Evolutionary conservation across 2,797 vertebrate genomes (phyloP), one percentile per base, ranked within the genome.

Genomic region (Hoplostethus atlanticus): DNA sequence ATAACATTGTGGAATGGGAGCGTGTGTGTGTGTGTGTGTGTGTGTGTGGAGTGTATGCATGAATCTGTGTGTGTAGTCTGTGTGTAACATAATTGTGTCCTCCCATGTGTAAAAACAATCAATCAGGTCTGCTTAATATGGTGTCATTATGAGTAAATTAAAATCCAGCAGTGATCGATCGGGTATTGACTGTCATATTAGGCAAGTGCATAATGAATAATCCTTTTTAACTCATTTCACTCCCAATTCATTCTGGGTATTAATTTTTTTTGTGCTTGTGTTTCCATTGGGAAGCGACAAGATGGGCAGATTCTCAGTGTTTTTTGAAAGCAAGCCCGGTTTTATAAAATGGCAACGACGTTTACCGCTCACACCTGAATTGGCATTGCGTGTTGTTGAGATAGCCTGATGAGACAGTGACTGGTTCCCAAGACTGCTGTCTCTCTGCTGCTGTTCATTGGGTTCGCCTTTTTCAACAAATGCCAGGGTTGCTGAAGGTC

Each of bases 21-120:
- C 54, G 86, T 75, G 54, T 38, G 79, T 69, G 79, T 85, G 77
- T 85, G 67, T 71, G 62, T 13, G 2, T 25, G 56, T 4, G 28
- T 28, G 71, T 8, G 54, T 50, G 56, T 40, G 71, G 59, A 30
- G 73, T 13, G 15, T 61, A 17, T 46, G 56, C 56, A 38, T 17
- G 61, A 69, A 58, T 34, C 36, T 12, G 6, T 3, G 55, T 30
- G 15, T 53, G 65, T 11, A 12, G 67, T 31, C 66, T 30, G 66
- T 69, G 82, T 36, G 79, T 68, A 86, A 56, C 68, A 77, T 91
- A 90, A 92, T 87, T 86, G 83, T 79, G 84, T 85, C 79, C 80
- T 86, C 80, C 84, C 89, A 93, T 89, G 91, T 91, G 89, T 90
- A 83, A 91, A 92, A 90, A 85, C 84, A 79, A 92, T 91, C 90